Conservation (phyloP, 2,888 invertebrate genomes). For the Lagria hirta region DNA sequence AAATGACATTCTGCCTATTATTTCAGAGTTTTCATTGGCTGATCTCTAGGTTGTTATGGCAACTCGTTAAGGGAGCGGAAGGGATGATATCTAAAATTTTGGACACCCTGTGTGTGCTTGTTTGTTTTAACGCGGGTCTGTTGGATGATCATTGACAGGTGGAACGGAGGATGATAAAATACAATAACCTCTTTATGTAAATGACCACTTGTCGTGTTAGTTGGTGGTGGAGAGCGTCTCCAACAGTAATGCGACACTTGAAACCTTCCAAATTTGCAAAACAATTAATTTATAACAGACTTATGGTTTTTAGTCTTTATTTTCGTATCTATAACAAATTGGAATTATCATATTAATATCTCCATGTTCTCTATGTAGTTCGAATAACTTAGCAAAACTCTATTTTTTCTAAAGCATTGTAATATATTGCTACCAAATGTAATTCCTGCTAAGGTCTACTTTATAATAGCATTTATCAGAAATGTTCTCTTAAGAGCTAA, state of each 20-base stretch:
- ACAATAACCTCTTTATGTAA: slow-evolving; percentile 29
- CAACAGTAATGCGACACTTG: slow-evolving; percentile 40
- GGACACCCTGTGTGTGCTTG: slow-evolving; percentile 5
- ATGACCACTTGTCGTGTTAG: slow-evolving; percentile 30
- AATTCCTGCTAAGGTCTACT: too few relatives aligned
- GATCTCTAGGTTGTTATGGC: slow-evolving; percentile 41
- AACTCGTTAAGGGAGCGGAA: slow-evolving; percentile 29
- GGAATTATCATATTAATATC: too few relatives aligned
- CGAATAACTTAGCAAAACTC: too few relatives aligned
- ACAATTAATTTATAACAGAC: too few relatives aligned
- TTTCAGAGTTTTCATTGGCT: slow-evolving; percentile 41
- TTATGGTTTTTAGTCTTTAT: too few relatives aligned
- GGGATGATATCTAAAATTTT: slow-evolving; percentile 23
- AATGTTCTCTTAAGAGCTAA: too few relatives aligned
- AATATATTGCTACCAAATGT: too few relatives aligned
- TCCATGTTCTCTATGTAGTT: too few relatives aligned
- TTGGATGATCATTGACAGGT: slow-evolving; percentile 20
- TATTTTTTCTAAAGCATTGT: too few relatives aligned
- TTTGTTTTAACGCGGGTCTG: slow-evolving; percentile 14
- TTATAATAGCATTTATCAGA: too few relatives aligned
- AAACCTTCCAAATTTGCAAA: too few relatives aligned
- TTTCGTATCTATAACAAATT: too few relatives aligned
- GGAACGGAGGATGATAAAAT: slow-evolving; percentile 21
- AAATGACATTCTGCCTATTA: slow-evolving; percentile 29
- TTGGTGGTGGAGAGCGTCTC: slow-evolving; percentile 41